Percentiles rank a stretch among this genome's conserved stretches.
Evolutionary conservation across 2,888 invertebrate genomes (phyloP).

Genomic region (Chrysolina oricalcia): DNA sequence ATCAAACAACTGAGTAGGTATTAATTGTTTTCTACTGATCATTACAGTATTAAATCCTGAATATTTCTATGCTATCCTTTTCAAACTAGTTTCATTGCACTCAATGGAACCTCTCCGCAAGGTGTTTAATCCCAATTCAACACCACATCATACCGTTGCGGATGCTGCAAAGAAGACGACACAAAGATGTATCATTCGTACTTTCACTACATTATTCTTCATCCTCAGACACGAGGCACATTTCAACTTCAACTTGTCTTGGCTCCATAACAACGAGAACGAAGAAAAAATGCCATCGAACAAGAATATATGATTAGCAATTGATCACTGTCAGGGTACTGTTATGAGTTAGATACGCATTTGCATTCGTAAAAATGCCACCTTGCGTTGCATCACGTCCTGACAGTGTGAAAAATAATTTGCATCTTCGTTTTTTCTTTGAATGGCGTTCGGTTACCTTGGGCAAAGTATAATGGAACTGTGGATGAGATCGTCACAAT

Average conservation of each 20-base stretch:
- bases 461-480: neutral
- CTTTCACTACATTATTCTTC: conserved; percentile 34
- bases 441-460: neutral
- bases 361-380: conserved; percentile 45
- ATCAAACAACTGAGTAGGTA: too few species aligned
- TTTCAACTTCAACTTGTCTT: conserved; percentile 50
- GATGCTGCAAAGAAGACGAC: neutral
- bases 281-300: conserved; percentile 46
- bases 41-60: too few species aligned
- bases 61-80: too few species aligned
- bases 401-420: conserved; percentile 39
- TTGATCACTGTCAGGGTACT: conserved; percentile 60
- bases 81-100: too few species aligned
- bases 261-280: conserved; percentile 42
- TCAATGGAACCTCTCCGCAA: too few species aligned
- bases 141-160: neutral
- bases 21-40: too few species aligned
- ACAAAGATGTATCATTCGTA: conserved; percentile 25
- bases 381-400: conserved; percentile 40
- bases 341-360: conserved; percentile 56
- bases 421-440: conserved; percentile 15
- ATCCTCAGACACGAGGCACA: conserved; percentile 45
- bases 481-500: neutral
- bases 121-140: neutral
- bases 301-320: conserved; percentile 56